Conservation (phyloP, 2,888 invertebrate genomes). For the Oxystoma pomonae region DNA sequence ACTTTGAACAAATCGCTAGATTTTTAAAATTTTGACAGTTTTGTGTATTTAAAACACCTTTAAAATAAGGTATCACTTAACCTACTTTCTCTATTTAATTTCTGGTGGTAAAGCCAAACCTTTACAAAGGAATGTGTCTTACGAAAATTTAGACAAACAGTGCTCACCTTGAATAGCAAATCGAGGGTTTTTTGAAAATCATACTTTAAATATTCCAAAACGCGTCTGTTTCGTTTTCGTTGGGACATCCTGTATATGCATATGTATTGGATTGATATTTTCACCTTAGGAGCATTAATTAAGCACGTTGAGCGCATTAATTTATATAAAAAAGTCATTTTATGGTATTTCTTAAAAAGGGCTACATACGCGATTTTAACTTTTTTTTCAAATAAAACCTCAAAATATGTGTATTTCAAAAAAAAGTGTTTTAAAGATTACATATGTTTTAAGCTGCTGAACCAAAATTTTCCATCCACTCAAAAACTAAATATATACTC, state of each 20-base stretch:
- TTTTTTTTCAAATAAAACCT: too few relatives aligned
- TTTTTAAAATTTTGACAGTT: not conserved
- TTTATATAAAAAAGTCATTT: too few relatives aligned
- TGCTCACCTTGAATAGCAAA: not conserved
- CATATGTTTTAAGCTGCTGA: too few relatives aligned
- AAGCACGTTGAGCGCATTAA: too few relatives aligned
- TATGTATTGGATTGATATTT: too few relatives aligned
- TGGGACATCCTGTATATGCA: not conserved
- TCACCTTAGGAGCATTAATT: too few relatives aligned
- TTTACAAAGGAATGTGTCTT: not conserved
- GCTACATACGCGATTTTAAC: too few relatives aligned
- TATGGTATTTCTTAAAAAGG: too few relatives aligned
- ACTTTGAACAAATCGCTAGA: not conserved
- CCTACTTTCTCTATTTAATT: not conserved
- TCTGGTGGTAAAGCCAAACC: not conserved
- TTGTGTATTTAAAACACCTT: not conserved
- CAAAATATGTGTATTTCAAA: too few relatives aligned
- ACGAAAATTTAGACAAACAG: not conserved
- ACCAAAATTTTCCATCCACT: too few relatives aligned
- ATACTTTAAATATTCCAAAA: not conserved
- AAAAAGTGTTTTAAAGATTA: too few relatives aligned
- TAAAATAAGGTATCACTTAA: not conserved
- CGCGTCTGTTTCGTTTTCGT: not conserved
- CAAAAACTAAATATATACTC: too few relatives aligned
- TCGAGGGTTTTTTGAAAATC: not conserved